Evolutionary conservation across 2,797 vertebrate species (phyloP), one percentile per base, ranked within the genome.

Genomic region (Microcaecilia unicolor): DNA sequence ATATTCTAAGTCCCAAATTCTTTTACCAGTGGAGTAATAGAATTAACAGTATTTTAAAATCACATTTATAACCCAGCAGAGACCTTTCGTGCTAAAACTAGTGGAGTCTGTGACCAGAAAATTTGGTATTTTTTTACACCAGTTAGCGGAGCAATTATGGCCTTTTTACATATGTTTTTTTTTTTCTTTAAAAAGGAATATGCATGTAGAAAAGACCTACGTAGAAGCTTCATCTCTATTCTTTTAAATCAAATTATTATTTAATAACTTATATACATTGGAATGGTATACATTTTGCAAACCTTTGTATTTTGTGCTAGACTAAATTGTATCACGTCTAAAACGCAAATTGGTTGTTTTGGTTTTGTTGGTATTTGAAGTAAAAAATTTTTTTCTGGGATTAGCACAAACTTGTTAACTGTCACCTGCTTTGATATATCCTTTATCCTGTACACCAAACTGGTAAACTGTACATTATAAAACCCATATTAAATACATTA

Each of bases 181-280:
- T 64, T 30, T 48, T 79, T 79, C 74, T 80, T 84, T 80, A 71
- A 61, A 68, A 55, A 80, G 68, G 61, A 76, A 79, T 67, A 72
- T 89, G 89, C 91, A 92, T 92, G 91, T 89, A 77, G 76, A 78
- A 76, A 78, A 87, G 74, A 86, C 81, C 86, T 89, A 78, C 85
- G 77, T 84, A 83, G 86, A 73, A 55, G 70, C 79, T 86, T 87
- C 79, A 78, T 74, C 76, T 90, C 83, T 87, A 85, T 88, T 83
- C 83, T 78, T 91, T 78, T 74, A 83, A 87, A 81, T 67, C 74
- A 78, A 48, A 76, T 78, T 74, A 77, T 91, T 88, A 91, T 94
- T 89, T 89, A 91, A 89, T 90, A 89, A 88, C 74, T 92, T 89
- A 86, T 80, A 73, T 78, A 82, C 67, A 45, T 61, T 77, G 67